phyloP scores from a whole-genome alignment of 2,888 invertebrate genomes.

The Drosophila subquinaria region DNA sequence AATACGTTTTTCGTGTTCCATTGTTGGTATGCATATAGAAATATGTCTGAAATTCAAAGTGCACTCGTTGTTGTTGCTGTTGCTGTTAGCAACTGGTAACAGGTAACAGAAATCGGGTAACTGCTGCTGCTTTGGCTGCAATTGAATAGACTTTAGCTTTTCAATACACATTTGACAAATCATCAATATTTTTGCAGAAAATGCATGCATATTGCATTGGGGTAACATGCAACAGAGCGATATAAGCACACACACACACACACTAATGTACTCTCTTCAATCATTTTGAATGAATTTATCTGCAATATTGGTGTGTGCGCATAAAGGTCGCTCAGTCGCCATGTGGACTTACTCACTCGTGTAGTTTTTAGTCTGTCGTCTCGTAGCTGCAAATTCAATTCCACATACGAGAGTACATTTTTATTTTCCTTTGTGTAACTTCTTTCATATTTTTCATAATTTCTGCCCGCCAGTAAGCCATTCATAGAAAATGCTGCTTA shows the following conservation, averaged over 20 bases:
- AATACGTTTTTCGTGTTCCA: slow-evolving; percentile 75
- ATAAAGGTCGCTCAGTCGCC: slow-evolving; percentile 56
- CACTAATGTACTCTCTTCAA: slow-evolving; percentile 44
- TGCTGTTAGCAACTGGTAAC: slow-evolving; percentile 38
- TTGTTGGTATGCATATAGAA: slow-evolving; percentile 51
- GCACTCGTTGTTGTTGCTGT: slow-evolving; percentile 55
- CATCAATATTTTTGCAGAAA: slow-evolving; percentile 71
- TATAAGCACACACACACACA: slow-evolving; percentile 19
- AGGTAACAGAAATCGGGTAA: slow-evolving; percentile 14
- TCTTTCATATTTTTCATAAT: slow-evolving; percentile 40
- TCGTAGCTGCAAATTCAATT: slow-evolving; percentile 56
- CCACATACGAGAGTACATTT: slow-evolving; percentile 18
- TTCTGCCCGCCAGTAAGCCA: slow-evolving; percentile 29
- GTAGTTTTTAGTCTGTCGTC: slow-evolving; percentile 35
- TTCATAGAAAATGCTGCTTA: slow-evolving; percentile 41
- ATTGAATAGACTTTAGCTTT: slow-evolving; percentile 68
- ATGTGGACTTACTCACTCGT: slow-evolving; percentile 37
- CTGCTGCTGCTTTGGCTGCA: slow-evolving; percentile 29
- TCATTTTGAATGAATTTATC: slow-evolving; percentile 82
- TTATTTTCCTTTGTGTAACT: slow-evolving; percentile 20
- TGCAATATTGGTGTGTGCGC: slow-evolving; percentile 55
- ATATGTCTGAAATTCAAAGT: slow-evolving; percentile 55
- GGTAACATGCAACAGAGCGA: slow-evolving; percentile 30
- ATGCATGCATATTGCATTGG: slow-evolving; percentile 59
- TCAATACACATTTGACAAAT: slow-evolving; percentile 77